Evolutionary conservation across 2,113 vertebrate species (phyloP), one percentile per base, ranked within the genome.

Genomic region (Pagrus major): DNA sequence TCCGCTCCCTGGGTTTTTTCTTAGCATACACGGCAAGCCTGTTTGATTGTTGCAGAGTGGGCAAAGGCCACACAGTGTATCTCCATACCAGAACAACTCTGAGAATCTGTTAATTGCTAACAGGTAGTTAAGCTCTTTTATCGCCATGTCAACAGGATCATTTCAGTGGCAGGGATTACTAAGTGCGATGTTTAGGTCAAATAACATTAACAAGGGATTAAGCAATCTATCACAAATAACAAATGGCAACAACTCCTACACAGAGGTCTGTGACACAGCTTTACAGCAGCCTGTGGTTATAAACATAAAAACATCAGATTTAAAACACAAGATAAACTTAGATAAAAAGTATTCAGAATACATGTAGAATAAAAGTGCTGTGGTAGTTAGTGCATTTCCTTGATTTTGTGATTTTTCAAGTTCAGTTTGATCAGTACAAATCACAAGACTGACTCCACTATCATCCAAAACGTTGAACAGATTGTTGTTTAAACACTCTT

Each of bases 151-250:
- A 78, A 67, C 29, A 11, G 47, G 35, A 59, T 71, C 8, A n/a
- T 66, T 47, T 31, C 44, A 41, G 25, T 27, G 47, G 33, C 27
- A 23, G 56, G 69, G 56, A 81, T 69, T 67, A 78, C 33, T 12
- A 7, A 2, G 42, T 9, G 56, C 3, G 7, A 51, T 29, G 70
- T 52, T 37, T 10, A 54, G 46, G 59, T 84, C 73, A 55, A n/a
- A 59, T 39, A 27, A 60, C 63, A 44, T 52, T 44, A 52, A 35
- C 44, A 7, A 68, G 12, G 71, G 65, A 75, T 78, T 52, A 60
- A 7, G 23, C 5, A 5, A 55, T 21, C n/a, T 14, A 16, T 31
- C 11, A 4, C 39, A 60, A 29, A 65, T 37, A 73, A 70, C 29
- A 23, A 37, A 65, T 29, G 15, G 14, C 31, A 31, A 9, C 51